Percentiles rank a stretch among this genome's conserved stretches.
Conservation (phyloP, 1,140 invertebrate species). For the Philopotamus ludificatus region DNA sequence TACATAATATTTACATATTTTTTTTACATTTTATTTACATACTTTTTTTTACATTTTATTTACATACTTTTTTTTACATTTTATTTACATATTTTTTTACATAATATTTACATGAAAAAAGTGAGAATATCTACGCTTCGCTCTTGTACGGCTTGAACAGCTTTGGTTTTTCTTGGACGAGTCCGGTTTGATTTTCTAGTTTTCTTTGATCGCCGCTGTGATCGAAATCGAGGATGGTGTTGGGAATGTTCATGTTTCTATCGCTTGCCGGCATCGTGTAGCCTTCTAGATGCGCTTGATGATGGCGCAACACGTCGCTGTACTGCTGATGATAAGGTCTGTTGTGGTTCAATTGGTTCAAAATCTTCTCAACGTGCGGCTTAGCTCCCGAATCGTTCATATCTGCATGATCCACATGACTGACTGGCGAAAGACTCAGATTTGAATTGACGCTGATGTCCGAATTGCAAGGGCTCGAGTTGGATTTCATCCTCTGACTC, state of each 20-base stretch:
- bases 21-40: neutral
- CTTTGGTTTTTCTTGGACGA: slow-evolving; percentile 58
- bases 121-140: slow-evolving; percentile 60
- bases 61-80: neutral
- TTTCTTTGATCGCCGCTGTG: slow-evolving; percentile 39
- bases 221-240: slow-evolving; percentile 44
- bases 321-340: slow-evolving; percentile 39
- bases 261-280: slow-evolving; percentile 6
- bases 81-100: neutral
- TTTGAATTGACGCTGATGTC: slow-evolving; percentile 41
- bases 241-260: slow-evolving; percentile 43
- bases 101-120: too few species aligned
- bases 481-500: slow-evolving; percentile 29
- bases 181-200: slow-evolving; percentile 46
- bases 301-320: slow-evolving; percentile 43
- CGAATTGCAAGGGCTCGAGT: slow-evolving; percentile 37
- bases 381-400: neutral
- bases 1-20: neutral
- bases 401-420: slow-evolving; percentile 19
- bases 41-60: neutral
- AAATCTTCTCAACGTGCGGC: slow-evolving; percentile 33
- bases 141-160: slow-evolving; percentile 70
- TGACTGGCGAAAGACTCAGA: slow-evolving; percentile 32
- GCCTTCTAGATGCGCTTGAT: slow-evolving; percentile 33
- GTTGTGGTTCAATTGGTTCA: slow-evolving; percentile 30